These are phyloP conservation scores for Poecilia gillii DNA, from an alignment of 2,797 vertebrate species.

Conservation along the genomic window DNA sequence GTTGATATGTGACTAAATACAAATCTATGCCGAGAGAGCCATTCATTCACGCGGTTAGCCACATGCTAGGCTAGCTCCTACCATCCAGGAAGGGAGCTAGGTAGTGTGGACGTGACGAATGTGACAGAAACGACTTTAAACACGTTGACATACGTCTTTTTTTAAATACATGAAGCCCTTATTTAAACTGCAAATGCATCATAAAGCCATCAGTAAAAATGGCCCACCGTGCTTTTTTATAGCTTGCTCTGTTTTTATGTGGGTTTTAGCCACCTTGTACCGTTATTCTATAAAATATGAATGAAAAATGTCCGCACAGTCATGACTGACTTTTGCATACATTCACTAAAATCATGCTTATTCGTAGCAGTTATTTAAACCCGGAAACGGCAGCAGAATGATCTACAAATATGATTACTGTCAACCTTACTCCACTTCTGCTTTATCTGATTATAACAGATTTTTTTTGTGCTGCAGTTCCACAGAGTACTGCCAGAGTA, in stretches of 20 bases:
- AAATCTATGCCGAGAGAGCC: background rate
- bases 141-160: no score
- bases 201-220: rapidly evolving
- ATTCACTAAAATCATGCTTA: background rate
- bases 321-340: no score
- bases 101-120: conserved; percentile 61
- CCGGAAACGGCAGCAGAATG: background rate
- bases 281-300: background rate
- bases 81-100: conserved; percentile 51
- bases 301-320: background rate
- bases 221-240: background rate
- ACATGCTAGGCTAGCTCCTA: conserved; percentile 50
- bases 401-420: background rate
- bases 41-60: conserved; percentile 41
- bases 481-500: conserved; percentile 38
- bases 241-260: background rate
- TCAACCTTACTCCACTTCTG: background rate
- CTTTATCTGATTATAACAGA: background rate
- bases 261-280: background rate
- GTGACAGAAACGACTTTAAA: background rate
- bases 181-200: rapidly evolving
- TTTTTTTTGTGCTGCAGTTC: background rate
- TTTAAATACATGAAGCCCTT: background rate
- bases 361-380: background rate
- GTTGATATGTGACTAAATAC: background rate